A percentile compares a stretch with the other conserved stretches of the same genome.
Conservation (phyloP, 2,113 vertebrate genomes). For the Dunckerocampus dactyliophorus region DNA sequence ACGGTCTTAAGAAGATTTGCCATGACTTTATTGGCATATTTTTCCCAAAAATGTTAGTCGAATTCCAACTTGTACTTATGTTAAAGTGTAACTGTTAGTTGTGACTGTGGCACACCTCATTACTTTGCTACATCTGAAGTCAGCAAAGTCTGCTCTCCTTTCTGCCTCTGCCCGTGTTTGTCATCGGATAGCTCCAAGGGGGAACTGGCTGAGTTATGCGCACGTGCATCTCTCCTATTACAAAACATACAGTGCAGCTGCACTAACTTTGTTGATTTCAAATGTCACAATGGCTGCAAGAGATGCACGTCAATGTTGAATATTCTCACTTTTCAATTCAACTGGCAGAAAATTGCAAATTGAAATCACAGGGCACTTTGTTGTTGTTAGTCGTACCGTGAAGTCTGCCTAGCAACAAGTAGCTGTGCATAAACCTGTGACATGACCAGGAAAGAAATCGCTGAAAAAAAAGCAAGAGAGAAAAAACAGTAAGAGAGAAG, state of each 20-base stretch:
- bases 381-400: too few species aligned
- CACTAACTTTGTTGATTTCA: conserved; percentile 37
- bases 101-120: conserved; percentile 3
- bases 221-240: conserved; percentile 48
- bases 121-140: conserved; percentile 22
- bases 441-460: too few species aligned
- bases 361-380: conserved; percentile 3
- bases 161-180: conserved; percentile 47
- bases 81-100: neutral
- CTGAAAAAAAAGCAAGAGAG: too few species aligned
- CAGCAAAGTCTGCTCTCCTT: conserved; percentile 27
- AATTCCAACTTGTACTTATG: too few species aligned
- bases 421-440: too few species aligned
- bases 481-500: too few species aligned
- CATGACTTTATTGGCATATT: too few species aligned
- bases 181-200: conserved; percentile 45
- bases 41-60: too few species aligned
- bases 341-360: neutral
- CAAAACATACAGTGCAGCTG: conserved; percentile 55
- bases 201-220: conserved; percentile 37
- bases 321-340: conserved; percentile 8
- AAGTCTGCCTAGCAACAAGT: too few species aligned
- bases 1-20: too few species aligned
- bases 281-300: conserved; percentile 43
- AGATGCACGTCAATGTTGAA: conserved; percentile 6